Evolutionary conservation across 2,113 vertebrate genomes (phyloP), one percentile per base, ranked within the genome.

Genomic region (Scolopax mira): DNA sequence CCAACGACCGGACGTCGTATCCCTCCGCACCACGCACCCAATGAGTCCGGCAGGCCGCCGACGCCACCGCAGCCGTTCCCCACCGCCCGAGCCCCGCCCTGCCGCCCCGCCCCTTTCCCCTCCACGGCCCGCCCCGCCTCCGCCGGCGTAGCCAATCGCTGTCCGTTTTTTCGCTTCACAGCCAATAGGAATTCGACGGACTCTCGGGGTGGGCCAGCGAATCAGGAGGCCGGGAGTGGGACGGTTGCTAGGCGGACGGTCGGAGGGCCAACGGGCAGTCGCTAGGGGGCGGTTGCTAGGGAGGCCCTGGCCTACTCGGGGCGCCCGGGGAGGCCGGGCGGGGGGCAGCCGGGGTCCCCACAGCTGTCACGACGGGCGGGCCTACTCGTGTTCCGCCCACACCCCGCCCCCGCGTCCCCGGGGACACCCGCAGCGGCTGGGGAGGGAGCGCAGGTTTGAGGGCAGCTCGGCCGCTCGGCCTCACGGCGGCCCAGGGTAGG

Each of bases 181-280:
- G 66, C 94, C 93, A 94, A 92, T 96, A 58, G 37, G 22, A 96
- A 95, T 71, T 92, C 75, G 71, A 22, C 23, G 9, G 13, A 27
- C 33, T 3, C 24, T 22, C 9, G n/a, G 51, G 61, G 37, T 11
- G 64, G n/a, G 35, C 10, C 48, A 75, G 80, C 95, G 79, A 95
- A 96, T 96, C 92, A 86, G 79, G 18, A 74, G 87, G 87, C 67
- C 49, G 72, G n/a, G 61, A 93, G 35, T 27, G 15, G 62, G 57
- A 44, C 25, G 67, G 95, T 91, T 96, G 95, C 95, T 94, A 83
- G 87, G 95, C 83, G 49, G 89, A 21, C 28, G 25, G 57, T 44
- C 13, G 39, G 73, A 72, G 13, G 41, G 49, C 25, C 4, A 44
- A 49, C 19, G 37, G 64, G 46, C n/a, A 2, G 84, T 64, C 86